A percentile compares a stretch with the other conserved stretches of the same genome.
phyloP scores from a whole-genome alignment of 2,797 vertebrate species.

The Epinephelus awoara region DNA sequence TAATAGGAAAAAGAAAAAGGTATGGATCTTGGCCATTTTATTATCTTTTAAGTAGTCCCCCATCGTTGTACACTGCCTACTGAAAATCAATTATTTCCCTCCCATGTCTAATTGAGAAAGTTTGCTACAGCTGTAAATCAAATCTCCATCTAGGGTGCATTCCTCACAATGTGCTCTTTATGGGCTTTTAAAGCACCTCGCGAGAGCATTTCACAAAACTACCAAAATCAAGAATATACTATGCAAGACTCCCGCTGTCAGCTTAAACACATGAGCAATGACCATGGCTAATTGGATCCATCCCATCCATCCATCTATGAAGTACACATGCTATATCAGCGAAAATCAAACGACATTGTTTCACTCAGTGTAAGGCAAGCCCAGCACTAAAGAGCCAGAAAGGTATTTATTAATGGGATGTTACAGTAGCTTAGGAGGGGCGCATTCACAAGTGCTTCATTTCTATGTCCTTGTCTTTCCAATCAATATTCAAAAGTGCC shows the following conservation, averaged over 20 bases:
- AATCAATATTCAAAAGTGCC: slow-evolving; percentile 80
- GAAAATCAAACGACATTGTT: slow-evolving; percentile 75
- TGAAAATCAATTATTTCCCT: slow-evolving; percentile 77
- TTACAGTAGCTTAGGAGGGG: slow-evolving; percentile 57
- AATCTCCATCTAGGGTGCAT: slow-evolving; percentile 64
- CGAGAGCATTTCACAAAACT: slow-evolving; percentile 60
- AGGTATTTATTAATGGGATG: slow-evolving; percentile 80
- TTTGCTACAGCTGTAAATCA: slow-evolving; percentile 73
- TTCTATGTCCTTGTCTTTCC: slow-evolving; percentile 67
- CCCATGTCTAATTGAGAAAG: slow-evolving; percentile 71
- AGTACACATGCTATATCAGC: slow-evolving; percentile 76
- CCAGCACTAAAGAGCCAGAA: slow-evolving; percentile 70
- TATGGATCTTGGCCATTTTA: slow-evolving; percentile 60
- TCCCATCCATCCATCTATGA: slow-evolving; percentile 76
- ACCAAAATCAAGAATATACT: slow-evolving; percentile 73
- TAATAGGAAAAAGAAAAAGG: slow-evolving; percentile 45
- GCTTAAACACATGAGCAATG: slow-evolving; percentile 76
- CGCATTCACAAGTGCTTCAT: slow-evolving; percentile 70
- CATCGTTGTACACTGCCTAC: slow-evolving; percentile 64
- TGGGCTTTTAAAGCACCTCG: slow-evolving; percentile 70
- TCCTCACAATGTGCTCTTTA: slow-evolving; percentile 73
- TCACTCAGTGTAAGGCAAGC: slow-evolving; percentile 60
- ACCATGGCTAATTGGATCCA: slow-evolving; percentile 78
- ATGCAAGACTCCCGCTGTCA: slow-evolving; percentile 68
- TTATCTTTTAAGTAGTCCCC: slow-evolving; percentile 56